These are phyloP conservation scores for Asarcornis scutulata DNA, from an alignment of 2,113 vertebrate genomes.

Conservation along the genomic window DNA sequence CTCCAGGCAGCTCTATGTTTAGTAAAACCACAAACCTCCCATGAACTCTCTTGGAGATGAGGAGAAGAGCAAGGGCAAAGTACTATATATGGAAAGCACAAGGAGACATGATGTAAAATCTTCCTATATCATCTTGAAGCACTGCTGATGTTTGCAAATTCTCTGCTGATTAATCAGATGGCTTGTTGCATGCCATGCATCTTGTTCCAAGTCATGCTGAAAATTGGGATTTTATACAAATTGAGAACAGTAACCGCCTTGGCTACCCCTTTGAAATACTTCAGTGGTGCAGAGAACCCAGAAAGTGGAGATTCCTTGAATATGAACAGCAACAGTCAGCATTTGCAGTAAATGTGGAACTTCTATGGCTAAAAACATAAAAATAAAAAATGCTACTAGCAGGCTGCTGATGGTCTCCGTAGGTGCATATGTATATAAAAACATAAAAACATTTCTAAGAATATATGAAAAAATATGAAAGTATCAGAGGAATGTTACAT, in stretches of 20 bases:
- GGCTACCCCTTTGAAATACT: background rate
- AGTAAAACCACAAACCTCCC: slow-evolving; percentile 11
- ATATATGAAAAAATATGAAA: background rate
- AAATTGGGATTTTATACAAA: background rate
- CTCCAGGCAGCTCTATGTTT: background rate
- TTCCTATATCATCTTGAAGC: slow-evolving; percentile 26
- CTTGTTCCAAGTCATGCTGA: slow-evolving; percentile 8
- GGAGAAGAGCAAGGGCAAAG: slow-evolving; percentile 27
- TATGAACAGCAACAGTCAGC: background rate
- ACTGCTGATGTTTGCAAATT: slow-evolving; percentile 48
- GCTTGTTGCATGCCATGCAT: slow-evolving; percentile 9
- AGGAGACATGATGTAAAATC: slow-evolving; percentile 1
- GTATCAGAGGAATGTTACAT: background rate
- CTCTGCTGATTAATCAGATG: slow-evolving; percentile 41
- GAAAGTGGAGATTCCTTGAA: background rate
- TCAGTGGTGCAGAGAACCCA: background rate
- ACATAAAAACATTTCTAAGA: background rate
- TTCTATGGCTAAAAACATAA: background rate
- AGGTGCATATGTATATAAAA: background rate
- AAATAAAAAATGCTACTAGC: background rate
- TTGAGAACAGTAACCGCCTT: background rate
- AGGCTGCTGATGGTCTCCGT: background rate
- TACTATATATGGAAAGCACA: slow-evolving; percentile 47
- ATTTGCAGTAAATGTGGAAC: background rate
- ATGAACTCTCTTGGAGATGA: background rate